phyloP scores from a whole-genome alignment of 92 coral and sea anemone species.

The Metridium senile region DNA sequence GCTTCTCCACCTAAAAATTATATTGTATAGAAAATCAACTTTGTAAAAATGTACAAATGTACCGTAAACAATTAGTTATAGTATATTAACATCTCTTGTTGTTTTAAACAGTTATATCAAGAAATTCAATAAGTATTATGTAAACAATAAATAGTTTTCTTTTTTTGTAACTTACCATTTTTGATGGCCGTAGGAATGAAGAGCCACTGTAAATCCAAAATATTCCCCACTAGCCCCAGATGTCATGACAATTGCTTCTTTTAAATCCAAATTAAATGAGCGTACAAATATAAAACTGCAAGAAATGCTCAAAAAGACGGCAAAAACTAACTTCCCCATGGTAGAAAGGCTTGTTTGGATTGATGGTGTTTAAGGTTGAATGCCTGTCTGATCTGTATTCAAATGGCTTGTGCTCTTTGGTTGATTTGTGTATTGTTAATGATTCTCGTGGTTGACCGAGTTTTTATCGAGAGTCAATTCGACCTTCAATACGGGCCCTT shows the following conservation, averaged over 20 bases:
- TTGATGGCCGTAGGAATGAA: conserved; percentile 43
- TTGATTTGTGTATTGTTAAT: not conserved
- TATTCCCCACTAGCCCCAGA: conserved; percentile 63
- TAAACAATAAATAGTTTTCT: no score
- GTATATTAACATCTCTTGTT: no score
- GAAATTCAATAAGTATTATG: no score
- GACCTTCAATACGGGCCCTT: not conserved
- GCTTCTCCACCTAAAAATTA: no score
- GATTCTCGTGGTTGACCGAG: conserved; percentile 14
- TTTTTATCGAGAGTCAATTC: not conserved
- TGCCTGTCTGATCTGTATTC: not conserved
- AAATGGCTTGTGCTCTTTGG: not conserved
- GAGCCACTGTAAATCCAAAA: conserved; percentile 72
- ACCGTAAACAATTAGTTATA: no score
- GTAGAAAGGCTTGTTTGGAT: not conserved
- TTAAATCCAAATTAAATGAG: conserved; percentile 60
- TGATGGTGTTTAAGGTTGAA: not conserved
- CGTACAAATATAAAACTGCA: conserved; percentile 10
- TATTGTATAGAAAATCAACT: no score
- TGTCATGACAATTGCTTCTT: conserved; percentile 50
- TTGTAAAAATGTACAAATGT: no score
- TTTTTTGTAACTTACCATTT: conserved; percentile 78
- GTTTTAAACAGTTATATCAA: no score
- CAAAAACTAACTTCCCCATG: conserved; percentile 4
- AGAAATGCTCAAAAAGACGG: conserved; percentile 1